These are phyloP conservation scores for Amphiprion clarkii DNA, from an alignment of 2,797 vertebrate species.

Conservation along the genomic window DNA sequence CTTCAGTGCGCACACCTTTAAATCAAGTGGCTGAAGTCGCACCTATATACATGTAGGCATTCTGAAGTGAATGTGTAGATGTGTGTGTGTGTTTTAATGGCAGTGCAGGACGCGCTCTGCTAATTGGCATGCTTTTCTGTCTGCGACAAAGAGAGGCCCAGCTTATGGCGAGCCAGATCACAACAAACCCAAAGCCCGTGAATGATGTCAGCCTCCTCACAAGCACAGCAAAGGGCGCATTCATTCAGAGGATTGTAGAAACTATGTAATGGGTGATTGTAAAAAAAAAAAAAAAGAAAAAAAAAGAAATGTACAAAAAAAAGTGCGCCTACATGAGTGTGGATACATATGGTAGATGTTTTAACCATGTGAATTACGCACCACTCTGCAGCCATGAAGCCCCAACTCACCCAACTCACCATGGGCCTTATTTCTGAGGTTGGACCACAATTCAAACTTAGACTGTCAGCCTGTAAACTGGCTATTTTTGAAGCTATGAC, in stretches of 20 bases:
- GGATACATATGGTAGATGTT: slow-evolving; percentile 58
- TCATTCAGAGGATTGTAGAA: slow-evolving; percentile 64
- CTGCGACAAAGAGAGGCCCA: slow-evolving; percentile 74
- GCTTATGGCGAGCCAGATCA: slow-evolving; percentile 74
- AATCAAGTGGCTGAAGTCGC: slow-evolving; percentile 34
- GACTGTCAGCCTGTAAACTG: slow-evolving; percentile 55
- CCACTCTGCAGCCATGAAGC: slow-evolving; percentile 33
- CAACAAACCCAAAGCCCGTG: slow-evolving; percentile 76
- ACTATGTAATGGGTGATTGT: slow-evolving; percentile 65
- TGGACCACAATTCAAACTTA: slow-evolving; percentile 67
- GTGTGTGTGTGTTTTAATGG: slow-evolving; percentile 41
- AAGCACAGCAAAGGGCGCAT: slow-evolving; percentile 63
- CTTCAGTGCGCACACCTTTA: slow-evolving; percentile 33
- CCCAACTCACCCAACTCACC: slow-evolving; percentile 34
- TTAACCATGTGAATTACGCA: slow-evolving; percentile 54
- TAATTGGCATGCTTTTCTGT: slow-evolving; percentile 76
- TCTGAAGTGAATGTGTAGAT: slow-evolving; percentile 49
- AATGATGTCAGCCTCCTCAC: slow-evolving; percentile 72
- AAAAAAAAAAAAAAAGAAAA: slow-evolving; percentile 36
- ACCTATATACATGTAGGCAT: slow-evolving; percentile 46
- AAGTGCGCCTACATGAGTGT: slow-evolving; percentile 43
- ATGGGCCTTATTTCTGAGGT: slow-evolving; percentile 52
- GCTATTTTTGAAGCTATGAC: slow-evolving; percentile 56
- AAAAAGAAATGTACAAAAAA: slow-evolving; percentile 44
- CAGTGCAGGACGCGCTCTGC: slow-evolving; percentile 65